Base-by-base conservation (phyloP, 2,797 vertebrate genomes). In the Heteromormyrus szaboi region DNA sequence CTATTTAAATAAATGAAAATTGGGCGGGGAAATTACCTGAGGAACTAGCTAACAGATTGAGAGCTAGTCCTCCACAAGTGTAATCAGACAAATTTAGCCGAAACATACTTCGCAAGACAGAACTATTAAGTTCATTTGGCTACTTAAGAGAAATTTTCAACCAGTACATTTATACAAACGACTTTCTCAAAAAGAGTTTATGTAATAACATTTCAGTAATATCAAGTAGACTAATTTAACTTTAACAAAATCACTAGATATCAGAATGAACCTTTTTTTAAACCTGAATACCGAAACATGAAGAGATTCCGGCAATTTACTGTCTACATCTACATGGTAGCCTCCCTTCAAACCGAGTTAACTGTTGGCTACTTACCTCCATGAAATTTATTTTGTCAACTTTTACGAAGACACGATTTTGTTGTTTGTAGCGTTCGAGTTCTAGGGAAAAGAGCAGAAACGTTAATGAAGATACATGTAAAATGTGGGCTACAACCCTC, bases 341-440 rank as follows among this genome's bases (percentile, higher is more conserved):
- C 22, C 6, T 56, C 33, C 12, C 2, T 3, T 33, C 25, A 7
- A 86, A 37, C 12, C 33, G 25, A 17, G 22, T 56, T 37, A 53
- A 25, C 12, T 37, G 29, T 87, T 50, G 46, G n/a, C 41, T 50
- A 88, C 68, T 92, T 90, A 91, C 92, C 92, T 91, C 92, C 92
- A 92, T 92, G 44, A 76, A 85, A 62, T 46, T 79, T 37, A 44
- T 72, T 41, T 1, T 33, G 62, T 79, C 25, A 51, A 4, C 81
- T 50, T 51, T 84, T 25, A 84, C 9, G 1, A 14, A n/a, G 37
- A 53, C 68, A 17, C 37, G 72, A 44, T 79, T 79, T 79, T 44
- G 14, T 9, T 9, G 41, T 19, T 1, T 44, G 41, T 44, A 6
- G 14, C 72, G 72, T 41, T 44, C 6, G 7, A 3, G 72, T 19